phyloP scores from a whole-genome alignment of 2,113 vertebrate species.

The Saguinus imperator region DNA sequence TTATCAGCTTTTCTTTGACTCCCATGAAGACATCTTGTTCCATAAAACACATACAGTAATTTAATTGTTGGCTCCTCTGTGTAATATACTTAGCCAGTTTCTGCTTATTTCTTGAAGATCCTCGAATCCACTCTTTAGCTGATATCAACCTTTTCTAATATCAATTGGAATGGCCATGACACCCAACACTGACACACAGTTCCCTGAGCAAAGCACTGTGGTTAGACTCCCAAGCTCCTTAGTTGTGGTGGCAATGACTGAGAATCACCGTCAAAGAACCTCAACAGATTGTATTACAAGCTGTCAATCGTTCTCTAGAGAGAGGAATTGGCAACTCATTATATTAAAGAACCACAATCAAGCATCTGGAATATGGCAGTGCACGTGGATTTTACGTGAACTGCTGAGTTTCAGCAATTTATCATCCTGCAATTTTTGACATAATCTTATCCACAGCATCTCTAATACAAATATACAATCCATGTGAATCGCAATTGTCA shows the following conservation, averaged over 20 bases:
- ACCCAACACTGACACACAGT: conserved; percentile 51
- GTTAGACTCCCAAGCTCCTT: conserved; percentile 63
- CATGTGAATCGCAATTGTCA: conserved; percentile 39
- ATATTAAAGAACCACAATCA: conserved; percentile 80
- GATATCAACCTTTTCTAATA: conserved; percentile 28
- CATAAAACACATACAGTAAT: conserved; percentile 29
- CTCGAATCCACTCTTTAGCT: conserved; percentile 41
- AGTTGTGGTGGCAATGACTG: conserved; percentile 68
- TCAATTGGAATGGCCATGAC: conserved; percentile 37
- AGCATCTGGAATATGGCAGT: conserved; percentile 85
- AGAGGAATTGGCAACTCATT: conserved; percentile 81
- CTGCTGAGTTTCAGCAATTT: conserved; percentile 79
- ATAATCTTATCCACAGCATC: conserved; percentile 70
- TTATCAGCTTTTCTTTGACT: conserved; percentile 59
- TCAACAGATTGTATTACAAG: conserved; percentile 86
- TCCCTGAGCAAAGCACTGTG: conserved; percentile 62
- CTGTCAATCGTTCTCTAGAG: conserved; percentile 84
- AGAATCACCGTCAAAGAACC: conserved; percentile 75
- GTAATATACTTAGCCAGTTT: not conserved
- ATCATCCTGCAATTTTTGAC: conserved; percentile 78
- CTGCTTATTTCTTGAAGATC: conserved; percentile 34
- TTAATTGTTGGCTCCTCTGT: conserved; percentile 23
- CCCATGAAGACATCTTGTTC: conserved; percentile 9
- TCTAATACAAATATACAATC: conserved; percentile 62
- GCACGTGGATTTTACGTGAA: conserved; percentile 75